Evolutionary conservation across 2,888 invertebrate species (phyloP).

Genomic region (Chrysotoxum bicinctum): DNA sequence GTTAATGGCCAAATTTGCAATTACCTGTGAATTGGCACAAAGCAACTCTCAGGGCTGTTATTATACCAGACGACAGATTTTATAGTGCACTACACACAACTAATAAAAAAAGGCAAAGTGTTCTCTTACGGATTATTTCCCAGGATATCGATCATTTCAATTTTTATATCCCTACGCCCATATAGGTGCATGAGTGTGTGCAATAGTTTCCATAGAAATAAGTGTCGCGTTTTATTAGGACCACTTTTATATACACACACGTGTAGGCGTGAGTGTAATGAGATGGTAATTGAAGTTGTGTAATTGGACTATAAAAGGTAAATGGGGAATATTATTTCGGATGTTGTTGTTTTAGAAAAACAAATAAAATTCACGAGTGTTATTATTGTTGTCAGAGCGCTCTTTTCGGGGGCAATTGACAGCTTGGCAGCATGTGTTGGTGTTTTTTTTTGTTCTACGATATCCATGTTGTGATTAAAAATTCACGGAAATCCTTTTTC

Average conservation of each 20-base stretch:
- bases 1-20: constrained; percentile 65
- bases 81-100: constrained; percentile 21
- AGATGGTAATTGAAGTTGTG: constrained; percentile 42
- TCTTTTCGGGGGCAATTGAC: constrained; percentile 8
- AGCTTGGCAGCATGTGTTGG: constrained; percentile 49
- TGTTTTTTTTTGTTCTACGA: not conserved
- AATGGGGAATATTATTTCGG: constrained; percentile 19
- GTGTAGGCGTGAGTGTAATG: constrained; percentile 6
- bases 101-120: constrained; percentile 28
- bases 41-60: constrained; percentile 2
- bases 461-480: constrained; percentile 33
- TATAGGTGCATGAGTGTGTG: not conserved
- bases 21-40: constrained; percentile 57
- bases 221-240: constrained; percentile 24
- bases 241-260: not conserved
- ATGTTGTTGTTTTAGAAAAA: constrained; percentile 7
- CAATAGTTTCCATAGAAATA: constrained; percentile 8
- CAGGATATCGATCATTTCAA: constrained; percentile 65
- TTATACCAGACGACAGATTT: constrained; percentile 6
- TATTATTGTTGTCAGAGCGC: not conserved
- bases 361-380: not conserved
- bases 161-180: not conserved
- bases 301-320: constrained; percentile 4
- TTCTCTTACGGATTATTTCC: constrained; percentile 54
- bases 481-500: constrained; percentile 66